A percentile compares a stretch with the other conserved stretches of the same genome.
Conservation (phyloP, 2,113 vertebrate genomes). For the Laterallus jamaicensis region DNA sequence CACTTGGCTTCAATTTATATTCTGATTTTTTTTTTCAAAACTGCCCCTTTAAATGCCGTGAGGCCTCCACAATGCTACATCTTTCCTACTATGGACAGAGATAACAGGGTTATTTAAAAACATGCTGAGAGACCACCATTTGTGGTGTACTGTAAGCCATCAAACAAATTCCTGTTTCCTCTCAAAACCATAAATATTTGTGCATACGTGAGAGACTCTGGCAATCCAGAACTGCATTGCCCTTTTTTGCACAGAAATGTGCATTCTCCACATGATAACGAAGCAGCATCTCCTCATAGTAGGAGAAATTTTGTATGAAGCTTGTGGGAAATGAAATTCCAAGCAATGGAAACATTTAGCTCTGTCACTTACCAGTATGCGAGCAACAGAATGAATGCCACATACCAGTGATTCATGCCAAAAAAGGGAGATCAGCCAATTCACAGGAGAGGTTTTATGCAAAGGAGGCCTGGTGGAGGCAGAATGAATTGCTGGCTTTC, state of each 20-base stretch:
- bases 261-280: neutral
- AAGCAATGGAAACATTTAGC: neutral
- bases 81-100: slow-evolving; percentile 5
- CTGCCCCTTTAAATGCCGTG: neutral
- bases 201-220: neutral
- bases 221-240: neutral
- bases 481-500: slow-evolving; percentile 47
- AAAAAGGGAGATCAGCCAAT: slow-evolving; percentile 28
- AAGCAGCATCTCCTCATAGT: neutral
- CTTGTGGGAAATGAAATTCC: slow-evolving; percentile 27
- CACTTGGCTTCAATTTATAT: neutral
- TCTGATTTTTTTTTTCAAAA: neutral
- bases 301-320: neutral
- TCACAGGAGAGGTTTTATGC: slow-evolving; percentile 40
- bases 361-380: slow-evolving; percentile 22
- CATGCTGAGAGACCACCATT: neutral
- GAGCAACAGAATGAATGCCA: slow-evolving; percentile 24
- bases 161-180: neutral
- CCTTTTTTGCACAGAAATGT: neutral
- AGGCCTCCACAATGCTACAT: neutral
- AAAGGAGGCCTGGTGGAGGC: slow-evolving; percentile 19
- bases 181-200: slow-evolving; percentile 23
- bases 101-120: neutral
- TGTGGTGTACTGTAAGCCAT: neutral
- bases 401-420: neutral